phyloP scores from a whole-genome alignment of 1,140 invertebrate species.

The Pogonomyrmex barbatus region DNA sequence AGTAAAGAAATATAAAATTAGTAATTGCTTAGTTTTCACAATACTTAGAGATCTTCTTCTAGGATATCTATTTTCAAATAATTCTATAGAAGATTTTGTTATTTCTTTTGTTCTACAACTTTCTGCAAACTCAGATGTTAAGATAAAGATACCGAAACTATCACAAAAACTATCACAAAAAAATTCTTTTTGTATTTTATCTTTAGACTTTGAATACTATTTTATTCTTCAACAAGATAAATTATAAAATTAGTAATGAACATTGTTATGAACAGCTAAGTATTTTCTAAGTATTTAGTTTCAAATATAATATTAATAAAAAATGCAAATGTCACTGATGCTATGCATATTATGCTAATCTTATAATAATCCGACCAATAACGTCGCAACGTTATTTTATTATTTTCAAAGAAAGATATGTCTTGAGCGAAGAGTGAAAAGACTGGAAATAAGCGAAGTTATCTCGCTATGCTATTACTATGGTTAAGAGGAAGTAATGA shows the following conservation, averaged over 20 bases:
- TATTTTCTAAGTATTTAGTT: background rate
- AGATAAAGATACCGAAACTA: constrained; percentile 39
- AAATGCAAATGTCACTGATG: background rate
- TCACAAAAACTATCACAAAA: background rate
- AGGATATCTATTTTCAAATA: constrained; percentile 37
- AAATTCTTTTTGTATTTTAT: constrained; percentile 24
- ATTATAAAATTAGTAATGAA: constrained; percentile 9
- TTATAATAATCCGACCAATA: no score
- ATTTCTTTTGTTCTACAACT: constrained; percentile 70
- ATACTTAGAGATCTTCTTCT: constrained; percentile 59
- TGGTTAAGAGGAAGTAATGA: constrained; percentile 34
- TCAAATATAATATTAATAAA: constrained; percentile 23
- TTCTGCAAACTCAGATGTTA: constrained; percentile 38
- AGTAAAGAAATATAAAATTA: constrained; percentile 37
- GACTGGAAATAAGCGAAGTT: constrained; percentile 33
- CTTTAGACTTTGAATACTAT: background rate
- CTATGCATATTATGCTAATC: background rate
- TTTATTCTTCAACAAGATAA: constrained; percentile 3
- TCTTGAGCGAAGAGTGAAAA: background rate
- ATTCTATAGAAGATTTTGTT: constrained; percentile 61
- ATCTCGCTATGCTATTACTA: constrained; percentile 40
- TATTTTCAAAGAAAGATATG: background rate
- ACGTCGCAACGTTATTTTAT: background rate
- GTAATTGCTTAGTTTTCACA: constrained; percentile 67
- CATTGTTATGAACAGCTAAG: background rate